phyloP scores from a whole-genome alignment of 1,140 invertebrate species.

The Rhyacophila brunnea region DNA sequence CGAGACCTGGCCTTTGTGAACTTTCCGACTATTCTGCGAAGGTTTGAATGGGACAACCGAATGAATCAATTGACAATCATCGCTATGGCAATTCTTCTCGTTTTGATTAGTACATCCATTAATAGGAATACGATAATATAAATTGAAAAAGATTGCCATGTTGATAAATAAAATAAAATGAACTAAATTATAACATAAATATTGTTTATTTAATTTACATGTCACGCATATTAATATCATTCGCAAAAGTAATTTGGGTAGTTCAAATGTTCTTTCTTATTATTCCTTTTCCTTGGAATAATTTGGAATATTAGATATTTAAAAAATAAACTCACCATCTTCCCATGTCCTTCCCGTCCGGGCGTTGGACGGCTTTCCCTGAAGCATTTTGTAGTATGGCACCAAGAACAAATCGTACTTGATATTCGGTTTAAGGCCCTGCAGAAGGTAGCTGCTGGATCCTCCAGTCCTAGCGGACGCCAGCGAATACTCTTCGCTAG shows the following conservation, averaged over 20 bases:
- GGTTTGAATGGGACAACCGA: too few relatives aligned
- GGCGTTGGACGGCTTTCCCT: conserved; percentile 76
- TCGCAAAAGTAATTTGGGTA: too few relatives aligned
- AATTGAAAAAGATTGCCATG: too few relatives aligned
- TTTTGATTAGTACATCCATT: too few relatives aligned
- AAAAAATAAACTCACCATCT: conserved; percentile 61
- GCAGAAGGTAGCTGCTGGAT: conserved; percentile 57
- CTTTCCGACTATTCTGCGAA: too few relatives aligned
- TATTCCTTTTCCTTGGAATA: not conserved
- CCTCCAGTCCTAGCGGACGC: conserved; percentile 64
- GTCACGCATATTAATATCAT: too few relatives aligned
- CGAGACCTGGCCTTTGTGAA: too few relatives aligned
- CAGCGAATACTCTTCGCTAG: conserved; percentile 56
- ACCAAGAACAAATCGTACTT: conserved; percentile 77
- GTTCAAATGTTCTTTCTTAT: not conserved
- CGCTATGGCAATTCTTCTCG: too few relatives aligned
- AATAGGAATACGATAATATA: too few relatives aligned
- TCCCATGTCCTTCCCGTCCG: conserved; percentile 68
- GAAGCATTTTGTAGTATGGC: conserved; percentile 73
- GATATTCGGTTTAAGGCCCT: conserved; percentile 66
- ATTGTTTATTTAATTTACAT: too few relatives aligned
- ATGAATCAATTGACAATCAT: too few relatives aligned
- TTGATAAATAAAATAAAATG: not conserved
- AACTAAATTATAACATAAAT: too few relatives aligned
- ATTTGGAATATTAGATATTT: not conserved